phyloP scores from a whole-genome alignment of 2,113 vertebrate species.

The Mastomys coucha region DNA sequence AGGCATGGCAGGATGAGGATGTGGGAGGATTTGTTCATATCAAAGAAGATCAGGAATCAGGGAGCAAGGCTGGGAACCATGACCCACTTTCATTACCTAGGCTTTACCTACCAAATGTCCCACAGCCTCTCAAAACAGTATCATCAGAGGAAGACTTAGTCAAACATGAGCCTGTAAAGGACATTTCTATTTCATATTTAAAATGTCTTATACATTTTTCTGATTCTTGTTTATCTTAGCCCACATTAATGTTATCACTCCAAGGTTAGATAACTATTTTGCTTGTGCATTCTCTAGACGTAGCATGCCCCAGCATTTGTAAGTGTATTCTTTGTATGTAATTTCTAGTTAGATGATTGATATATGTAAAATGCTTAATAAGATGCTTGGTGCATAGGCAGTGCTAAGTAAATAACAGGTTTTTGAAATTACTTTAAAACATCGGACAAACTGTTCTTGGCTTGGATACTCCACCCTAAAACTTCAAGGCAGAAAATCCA shows the following conservation, averaged over 20 bases:
- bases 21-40: too few species aligned
- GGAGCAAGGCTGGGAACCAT: neutral
- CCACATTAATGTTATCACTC: neutral
- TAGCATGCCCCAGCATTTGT: neutral
- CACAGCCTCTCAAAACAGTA: neutral
- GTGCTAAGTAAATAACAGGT: neutral
- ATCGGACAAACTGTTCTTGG: neutral
- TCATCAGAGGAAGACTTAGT: too few species aligned
- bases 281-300: neutral
- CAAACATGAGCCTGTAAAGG: neutral
- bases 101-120: too few species aligned
- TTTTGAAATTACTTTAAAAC: neutral
- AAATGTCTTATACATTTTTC: neutral
- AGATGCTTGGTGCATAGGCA: neutral
- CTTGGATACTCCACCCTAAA: neutral
- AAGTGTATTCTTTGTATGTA: neutral
- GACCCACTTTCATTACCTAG: too few species aligned
- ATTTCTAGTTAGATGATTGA: conserved; percentile 11
- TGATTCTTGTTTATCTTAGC: neutral
- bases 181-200: neutral
- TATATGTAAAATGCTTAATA: neutral
- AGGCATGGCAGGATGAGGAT: neutral
- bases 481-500: neutral
- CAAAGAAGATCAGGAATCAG: neutral
- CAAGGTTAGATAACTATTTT: neutral